These are phyloP conservation scores for Alouatta caraya DNA, from an alignment of 2,797 vertebrate species.

Conservation along the genomic window DNA sequence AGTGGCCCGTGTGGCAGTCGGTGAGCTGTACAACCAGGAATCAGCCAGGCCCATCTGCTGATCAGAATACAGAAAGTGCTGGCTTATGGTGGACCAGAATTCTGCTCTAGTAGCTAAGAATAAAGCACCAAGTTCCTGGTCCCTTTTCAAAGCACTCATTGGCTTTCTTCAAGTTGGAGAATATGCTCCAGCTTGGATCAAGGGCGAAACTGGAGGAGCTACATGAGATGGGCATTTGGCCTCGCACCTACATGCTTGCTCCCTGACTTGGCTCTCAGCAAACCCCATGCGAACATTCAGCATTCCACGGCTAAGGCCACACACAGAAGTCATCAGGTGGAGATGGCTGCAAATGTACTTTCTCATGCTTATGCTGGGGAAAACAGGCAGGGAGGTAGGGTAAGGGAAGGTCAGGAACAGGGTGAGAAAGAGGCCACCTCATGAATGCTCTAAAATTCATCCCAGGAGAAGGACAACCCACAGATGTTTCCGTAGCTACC, in stretches of 20 bases:
- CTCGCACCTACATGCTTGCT: not conserved
- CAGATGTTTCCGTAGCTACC: not conserved
- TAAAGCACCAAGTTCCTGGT: not conserved
- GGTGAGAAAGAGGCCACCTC: not conserved
- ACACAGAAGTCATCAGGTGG: not conserved
- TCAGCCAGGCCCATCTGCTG: not conserved
- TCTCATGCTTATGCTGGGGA: not conserved
- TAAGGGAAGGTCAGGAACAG: not conserved
- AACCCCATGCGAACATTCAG: not conserved
- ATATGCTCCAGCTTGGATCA: not conserved
- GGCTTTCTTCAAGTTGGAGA: constrained; percentile 27
- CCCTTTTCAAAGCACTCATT: not conserved
- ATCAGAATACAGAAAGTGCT: constrained; percentile 24
- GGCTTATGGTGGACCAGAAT: not conserved
- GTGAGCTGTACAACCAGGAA: not conserved
- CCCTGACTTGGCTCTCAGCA: constrained; percentile 13
- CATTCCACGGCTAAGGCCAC: not conserved
- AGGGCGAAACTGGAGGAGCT: not conserved
- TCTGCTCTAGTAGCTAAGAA: constrained; percentile 9
- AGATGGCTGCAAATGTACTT: not conserved
- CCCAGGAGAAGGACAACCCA: not conserved
- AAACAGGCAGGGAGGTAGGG: not conserved
- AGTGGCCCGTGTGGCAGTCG: not conserved
- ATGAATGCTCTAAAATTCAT: not conserved
- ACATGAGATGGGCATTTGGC: not conserved